These are phyloP conservation scores for Deilephila elpenor DNA, from an alignment of 2,888 invertebrate species.

Conservation along the genomic window DNA sequence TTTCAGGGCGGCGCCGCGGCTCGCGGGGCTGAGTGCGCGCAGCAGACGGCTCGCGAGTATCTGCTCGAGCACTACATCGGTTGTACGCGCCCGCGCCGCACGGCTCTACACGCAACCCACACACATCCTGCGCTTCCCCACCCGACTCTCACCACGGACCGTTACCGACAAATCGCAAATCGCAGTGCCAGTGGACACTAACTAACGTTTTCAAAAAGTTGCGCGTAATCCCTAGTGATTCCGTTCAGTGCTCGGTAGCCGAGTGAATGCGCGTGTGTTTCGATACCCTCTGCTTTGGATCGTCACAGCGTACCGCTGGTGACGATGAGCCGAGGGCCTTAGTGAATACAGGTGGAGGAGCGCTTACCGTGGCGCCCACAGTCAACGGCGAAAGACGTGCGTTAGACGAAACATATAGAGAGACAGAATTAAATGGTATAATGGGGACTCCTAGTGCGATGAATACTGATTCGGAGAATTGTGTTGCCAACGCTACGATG, in stretches of 20 bases:
- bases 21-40: conserved; percentile 75
- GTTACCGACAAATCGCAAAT: conserved; percentile 37
- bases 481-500: conserved; percentile 78
- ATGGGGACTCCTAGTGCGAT: conserved; percentile 85
- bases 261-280: conserved; percentile 96
- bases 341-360: conserved; percentile 79
- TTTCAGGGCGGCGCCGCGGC: conserved; percentile 79
- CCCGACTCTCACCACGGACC: conserved; percentile 54
- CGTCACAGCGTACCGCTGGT: conserved; percentile 92
- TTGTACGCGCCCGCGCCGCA: conserved; percentile 78
- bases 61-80: conserved; percentile 65
- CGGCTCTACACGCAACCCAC: conserved; percentile 69
- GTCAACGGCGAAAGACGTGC: conserved; percentile 81
- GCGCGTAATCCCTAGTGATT: conserved; percentile 76
- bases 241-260: conserved; percentile 81
- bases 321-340: conserved; percentile 88
- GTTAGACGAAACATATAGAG: conserved; percentile 80
- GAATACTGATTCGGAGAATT: conserved; percentile 85
- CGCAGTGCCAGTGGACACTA: conserved; percentile 56
- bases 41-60: conserved; percentile 65
- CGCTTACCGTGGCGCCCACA: conserved; percentile 81
- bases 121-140: conserved; percentile 68
- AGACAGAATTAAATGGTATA: conserved; percentile 74
- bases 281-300: conserved; percentile 95
- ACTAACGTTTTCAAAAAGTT: conserved; percentile 52